Evolutionary conservation across 2,888 invertebrate genomes (phyloP), one percentile per base, ranked within the genome.

Genomic region (Esperia sulphurella): DNA sequence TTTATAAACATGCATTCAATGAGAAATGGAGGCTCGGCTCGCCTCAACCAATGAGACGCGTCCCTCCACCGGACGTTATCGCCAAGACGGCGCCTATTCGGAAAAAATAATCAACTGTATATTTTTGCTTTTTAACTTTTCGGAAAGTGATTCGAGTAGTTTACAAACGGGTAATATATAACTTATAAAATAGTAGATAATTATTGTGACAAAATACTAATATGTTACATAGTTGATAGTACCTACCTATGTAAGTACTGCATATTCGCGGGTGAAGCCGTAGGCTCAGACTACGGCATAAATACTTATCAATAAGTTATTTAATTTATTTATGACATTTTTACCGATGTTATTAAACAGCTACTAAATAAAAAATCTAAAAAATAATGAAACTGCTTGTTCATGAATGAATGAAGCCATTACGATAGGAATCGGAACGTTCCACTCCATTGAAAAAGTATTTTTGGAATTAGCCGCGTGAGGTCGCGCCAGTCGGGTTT

Each of bases 401-500:
- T 51, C 48, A 63, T 71, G 65, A 70, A 73, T 69, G 68, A 68
- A 68, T 69, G 68, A 68, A 68, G 58, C 54, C 57, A 59, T 60
- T 59, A 59, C 37, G 33, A 39, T 40, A 51, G 51, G 56, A 66
- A 73, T 66, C 67, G 71, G 65, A 71, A 69, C 70, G 70, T 68
- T 28, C 28, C 29, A 43, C 41, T 51, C 44, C 58, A 50, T 57
- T 59, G 51, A 59, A 58, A 75, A 46, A 61, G 61, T 76, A 78
- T 78, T 78, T 80, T 75, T 63, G 72, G 61, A 54, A 57, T 51
- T 57, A 59, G 52, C 69, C 78, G 74, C 72, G 53, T 72, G 81
- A 76, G 70, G 76, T 71, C 71, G 73, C 73, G 55, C 52, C 66
- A 89, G 89, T 89, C 87, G 88, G 88, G 87, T 89, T 89, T 88